A percentile compares a stretch with the other conserved stretches of the same genome.
Evolutionary conservation across 2,888 invertebrate genomes (phyloP).

Genomic region (Drosophila tanythrix): DNA sequence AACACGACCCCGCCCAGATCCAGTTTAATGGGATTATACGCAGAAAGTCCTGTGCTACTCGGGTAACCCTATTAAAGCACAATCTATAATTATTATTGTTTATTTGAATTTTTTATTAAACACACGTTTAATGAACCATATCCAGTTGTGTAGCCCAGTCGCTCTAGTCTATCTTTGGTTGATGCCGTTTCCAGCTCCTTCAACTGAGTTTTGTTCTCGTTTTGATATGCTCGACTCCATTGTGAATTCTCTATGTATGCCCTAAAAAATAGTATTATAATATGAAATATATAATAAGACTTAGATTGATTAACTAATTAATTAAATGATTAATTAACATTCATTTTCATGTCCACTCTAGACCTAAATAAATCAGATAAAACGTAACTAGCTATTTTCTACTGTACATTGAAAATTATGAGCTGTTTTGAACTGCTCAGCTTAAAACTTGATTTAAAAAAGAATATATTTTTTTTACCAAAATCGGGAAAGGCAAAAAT

Average conservation of each 20-base stretch:
- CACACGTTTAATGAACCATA: conserved; percentile 83
- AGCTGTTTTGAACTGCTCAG: too few species aligned
- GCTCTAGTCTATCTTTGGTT: conserved; percentile 83
- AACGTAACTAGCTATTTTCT: not conserved
- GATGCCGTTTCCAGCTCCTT: conserved; percentile 75
- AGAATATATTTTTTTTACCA: too few species aligned
- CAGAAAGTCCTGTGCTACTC: conserved; percentile 86
- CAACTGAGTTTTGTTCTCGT: conserved; percentile 79
- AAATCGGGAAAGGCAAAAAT: not conserved
- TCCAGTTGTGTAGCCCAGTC: conserved; percentile 84
- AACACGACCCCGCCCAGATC: conserved; percentile 93
- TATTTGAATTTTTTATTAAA: conserved; percentile 23
- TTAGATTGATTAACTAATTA: not conserved
- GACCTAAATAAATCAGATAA: not conserved
- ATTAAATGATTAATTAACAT: not conserved
- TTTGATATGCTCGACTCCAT: conserved; percentile 81
- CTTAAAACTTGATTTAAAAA: too few species aligned
- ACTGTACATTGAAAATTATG: too few species aligned
- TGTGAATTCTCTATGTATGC: conserved; percentile 72
- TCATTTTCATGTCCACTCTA: not conserved
- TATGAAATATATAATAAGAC: not conserved
- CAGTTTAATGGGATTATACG: conserved; percentile 91
- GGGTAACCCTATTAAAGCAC: conserved; percentile 82
- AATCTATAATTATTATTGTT: not conserved
- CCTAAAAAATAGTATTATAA: conserved; percentile 45